phyloP scores from a whole-genome alignment of 2,888 invertebrate species.

The Epirrhoe tristata region DNA sequence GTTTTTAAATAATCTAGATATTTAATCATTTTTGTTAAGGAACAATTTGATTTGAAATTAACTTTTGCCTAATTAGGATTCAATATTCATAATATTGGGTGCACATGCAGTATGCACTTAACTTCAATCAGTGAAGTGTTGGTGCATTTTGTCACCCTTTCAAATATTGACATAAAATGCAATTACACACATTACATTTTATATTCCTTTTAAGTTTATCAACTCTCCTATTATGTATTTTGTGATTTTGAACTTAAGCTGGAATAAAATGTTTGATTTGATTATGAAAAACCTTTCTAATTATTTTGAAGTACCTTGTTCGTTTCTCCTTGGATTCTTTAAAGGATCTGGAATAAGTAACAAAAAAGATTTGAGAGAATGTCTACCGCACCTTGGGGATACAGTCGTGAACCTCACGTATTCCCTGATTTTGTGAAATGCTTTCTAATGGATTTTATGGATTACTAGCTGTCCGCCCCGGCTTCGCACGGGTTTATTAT shows the following conservation, averaged over 20 bases:
- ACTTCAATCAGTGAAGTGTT: background rate
- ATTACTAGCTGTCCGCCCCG: too few relatives aligned
- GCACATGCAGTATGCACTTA: background rate
- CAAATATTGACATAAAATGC: background rate
- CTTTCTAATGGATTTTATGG: too few relatives aligned
- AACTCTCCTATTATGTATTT: too few relatives aligned
- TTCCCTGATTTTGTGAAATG: too few relatives aligned
- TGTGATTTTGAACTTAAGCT: conserved; percentile 3
- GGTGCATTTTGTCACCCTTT: background rate
- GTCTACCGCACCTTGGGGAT: too few relatives aligned
- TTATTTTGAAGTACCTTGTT: background rate
- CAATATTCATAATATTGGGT: background rate
- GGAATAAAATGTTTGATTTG: conserved; percentile 12
- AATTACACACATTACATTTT: too few relatives aligned
- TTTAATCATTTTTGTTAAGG: background rate
- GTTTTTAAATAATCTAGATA: background rate
- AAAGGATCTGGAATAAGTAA: too few relatives aligned
- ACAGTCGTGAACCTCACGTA: too few relatives aligned
- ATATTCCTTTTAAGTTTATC: too few relatives aligned
- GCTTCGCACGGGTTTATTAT: too few relatives aligned
- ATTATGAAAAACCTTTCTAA: background rate
- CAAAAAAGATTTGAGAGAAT: too few relatives aligned
- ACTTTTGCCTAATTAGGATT: background rate
- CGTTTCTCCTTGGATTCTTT: too few relatives aligned
- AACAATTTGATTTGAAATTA: background rate